Conservation (phyloP, 2,797 vertebrate genomes). For the Coregonus ussuriensis region DNA sequence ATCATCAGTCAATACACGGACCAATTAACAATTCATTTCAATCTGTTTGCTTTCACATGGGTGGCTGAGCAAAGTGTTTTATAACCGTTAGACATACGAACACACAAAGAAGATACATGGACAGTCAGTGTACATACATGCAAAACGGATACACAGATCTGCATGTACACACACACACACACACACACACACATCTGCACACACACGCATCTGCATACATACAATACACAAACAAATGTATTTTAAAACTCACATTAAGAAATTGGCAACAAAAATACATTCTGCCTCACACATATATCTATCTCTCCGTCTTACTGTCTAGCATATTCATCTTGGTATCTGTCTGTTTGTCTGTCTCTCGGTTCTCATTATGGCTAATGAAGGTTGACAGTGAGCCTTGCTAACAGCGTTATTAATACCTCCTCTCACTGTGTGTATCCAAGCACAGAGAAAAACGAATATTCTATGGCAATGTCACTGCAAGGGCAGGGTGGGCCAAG, state of each 20-base stretch:
- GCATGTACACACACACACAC: not conserved
- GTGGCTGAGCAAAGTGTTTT: slow-evolving; percentile 52
- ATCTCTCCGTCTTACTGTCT: slow-evolving; percentile 38
- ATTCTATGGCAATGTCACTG: not conserved
- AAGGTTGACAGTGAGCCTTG: slow-evolving; percentile 60
- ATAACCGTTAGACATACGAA: slow-evolving; percentile 47
- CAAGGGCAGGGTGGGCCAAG: not conserved
- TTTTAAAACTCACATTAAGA: too few species aligned
- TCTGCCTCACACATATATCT: not conserved
- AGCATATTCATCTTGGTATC: slow-evolving; percentile 38
- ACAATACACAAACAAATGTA: too few species aligned
- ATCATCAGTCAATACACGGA: slow-evolving; percentile 58
- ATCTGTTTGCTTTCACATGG: slow-evolving; percentile 61
- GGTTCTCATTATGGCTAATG: slow-evolving; percentile 50
- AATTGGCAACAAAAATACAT: too few species aligned
- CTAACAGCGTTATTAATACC: slow-evolving; percentile 65
- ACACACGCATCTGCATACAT: not conserved
- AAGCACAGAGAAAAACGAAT: not conserved
- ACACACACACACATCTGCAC: slow-evolving; percentile 5
- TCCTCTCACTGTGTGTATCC: slow-evolving; percentile 25
- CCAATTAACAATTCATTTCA: slow-evolving; percentile 71
- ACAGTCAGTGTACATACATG: not conserved
- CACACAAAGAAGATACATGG: slow-evolving; percentile 18
- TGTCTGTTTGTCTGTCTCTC: slow-evolving; percentile 34
- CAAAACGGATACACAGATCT: not conserved